Base-by-base conservation (phyloP, 2,888 invertebrate species). In the Oxystoma pomonae region DNA sequence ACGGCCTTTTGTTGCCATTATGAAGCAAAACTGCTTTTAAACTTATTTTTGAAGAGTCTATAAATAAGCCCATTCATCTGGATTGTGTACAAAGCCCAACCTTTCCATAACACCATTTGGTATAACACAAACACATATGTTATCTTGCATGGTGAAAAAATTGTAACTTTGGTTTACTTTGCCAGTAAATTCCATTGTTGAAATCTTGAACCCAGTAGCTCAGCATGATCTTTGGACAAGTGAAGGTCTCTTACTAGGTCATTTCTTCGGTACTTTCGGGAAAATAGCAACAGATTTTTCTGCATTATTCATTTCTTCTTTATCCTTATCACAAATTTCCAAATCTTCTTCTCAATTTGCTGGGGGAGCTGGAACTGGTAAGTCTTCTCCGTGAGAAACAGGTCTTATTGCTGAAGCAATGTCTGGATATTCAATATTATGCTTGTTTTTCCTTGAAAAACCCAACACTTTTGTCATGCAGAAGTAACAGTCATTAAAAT, bases 1-100 rank as follows among this genome's bases (percentile, higher is more conserved):
- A 20, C 16, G 3, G 20, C 16, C 49, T 17, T 21, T 57, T 57
- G 19, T 35, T 62, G 56, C 59, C 65, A 58, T 58, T 49, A 0
- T 58, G 49, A 17, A 58, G 58, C 50, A 35, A 35, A 58, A 58
- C 49, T 18, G 49, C 35, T 17, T 49, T 58, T 3, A 18, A 58
- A 35, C 49, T 18, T 2, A 58, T 57, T 57, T 56, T 57, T 0
- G 21, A 5, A 16, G 35, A 57, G 49, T 57, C 57, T 35, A 57
- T 57, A 22, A n/a, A 58, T 35, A 35, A 35, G 35, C 35, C 35
- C 35, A 35, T 35, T 35, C 35, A 12, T 35, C 35, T 35, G 35
- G 35, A 35, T 35, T 35, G 12, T 35, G 35, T 35, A 12, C 35
- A 35, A 35, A 35, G 35, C 35, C 35, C 35, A 35, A 35, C 35